phyloP scores from a whole-genome alignment of 2,797 vertebrate species.

The Rhinoraja longicauda region DNA sequence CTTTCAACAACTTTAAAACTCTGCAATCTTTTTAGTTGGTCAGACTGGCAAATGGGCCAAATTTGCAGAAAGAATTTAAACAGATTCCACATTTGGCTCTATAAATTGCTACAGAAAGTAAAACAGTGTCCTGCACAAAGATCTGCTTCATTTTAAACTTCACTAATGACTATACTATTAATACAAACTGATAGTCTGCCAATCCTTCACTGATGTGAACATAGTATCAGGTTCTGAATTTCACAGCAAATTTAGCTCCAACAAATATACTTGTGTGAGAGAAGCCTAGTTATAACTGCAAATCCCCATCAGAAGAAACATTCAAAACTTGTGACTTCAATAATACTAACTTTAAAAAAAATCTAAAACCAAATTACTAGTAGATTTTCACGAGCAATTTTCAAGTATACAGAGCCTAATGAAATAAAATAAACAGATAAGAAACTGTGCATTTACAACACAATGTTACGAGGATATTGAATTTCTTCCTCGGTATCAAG shows the following conservation, averaged over 20 bases:
- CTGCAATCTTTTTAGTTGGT: background rate
- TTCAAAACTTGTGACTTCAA: background rate
- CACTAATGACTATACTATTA: background rate
- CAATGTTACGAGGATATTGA: background rate
- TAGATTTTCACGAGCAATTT: background rate
- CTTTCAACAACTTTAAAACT: constrained; percentile 15
- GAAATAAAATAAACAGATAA: background rate
- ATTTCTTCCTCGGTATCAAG: constrained; percentile 5
- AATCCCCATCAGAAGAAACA: background rate
- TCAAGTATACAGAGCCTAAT: background rate
- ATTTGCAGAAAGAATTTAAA: background rate
- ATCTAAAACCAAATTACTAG: constrained; percentile 9
- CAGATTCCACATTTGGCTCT: background rate
- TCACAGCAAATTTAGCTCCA: background rate
- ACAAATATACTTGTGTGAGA: background rate
- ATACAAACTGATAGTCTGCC: background rate
- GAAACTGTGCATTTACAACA: constrained; percentile 13
- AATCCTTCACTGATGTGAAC: background rate
- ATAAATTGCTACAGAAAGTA: background rate
- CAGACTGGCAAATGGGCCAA: background rate
- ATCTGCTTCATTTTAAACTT: background rate
- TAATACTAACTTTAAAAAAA: background rate
- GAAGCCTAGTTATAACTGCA: constrained; percentile 11
- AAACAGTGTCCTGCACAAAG: constrained; percentile 25
- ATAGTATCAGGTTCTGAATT: background rate